These are phyloP conservation scores for Cyaniris semiargus DNA, from an alignment of 2,888 invertebrate genomes.

Conservation along the genomic window DNA sequence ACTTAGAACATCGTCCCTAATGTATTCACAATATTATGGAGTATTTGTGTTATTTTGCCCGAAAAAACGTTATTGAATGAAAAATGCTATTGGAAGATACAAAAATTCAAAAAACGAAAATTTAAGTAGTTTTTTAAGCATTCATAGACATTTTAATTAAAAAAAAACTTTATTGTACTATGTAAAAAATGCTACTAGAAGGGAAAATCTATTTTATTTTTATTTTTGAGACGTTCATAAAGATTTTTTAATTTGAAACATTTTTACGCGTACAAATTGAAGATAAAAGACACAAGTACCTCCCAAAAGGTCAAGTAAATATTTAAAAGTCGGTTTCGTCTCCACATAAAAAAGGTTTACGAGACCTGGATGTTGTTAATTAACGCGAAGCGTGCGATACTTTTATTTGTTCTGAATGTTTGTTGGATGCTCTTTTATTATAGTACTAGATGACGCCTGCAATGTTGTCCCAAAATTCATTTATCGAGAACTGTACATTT, in stretches of 20 bases:
- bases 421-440: neutral
- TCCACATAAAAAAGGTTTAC: conserved; percentile 15
- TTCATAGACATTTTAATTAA: neutral
- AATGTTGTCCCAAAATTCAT: too few relatives aligned
- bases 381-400: conserved; percentile 12
- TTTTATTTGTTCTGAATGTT: neutral
- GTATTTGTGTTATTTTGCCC: neutral
- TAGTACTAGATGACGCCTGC: neutral
- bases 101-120: neutral
- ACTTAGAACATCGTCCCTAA: conserved; percentile 55
- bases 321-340: conserved; percentile 11
- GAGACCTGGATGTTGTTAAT: conserved; percentile 15
- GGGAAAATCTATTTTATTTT: neutral
- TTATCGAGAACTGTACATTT: too few relatives aligned
- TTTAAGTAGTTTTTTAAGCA: neutral
- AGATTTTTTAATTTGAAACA: neutral
- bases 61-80: neutral
- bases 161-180: too few relatives aligned
- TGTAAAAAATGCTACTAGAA: too few relatives aligned
- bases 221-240: neutral
- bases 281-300: neutral
- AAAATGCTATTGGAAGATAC: neutral
- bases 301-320: conserved; percentile 7
- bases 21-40: conserved; percentile 2
- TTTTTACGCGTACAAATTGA: conserved; percentile 6